Evolutionary conservation across 2,113 vertebrate species (phyloP).

Genomic region (Ibidorhyncha struthersii): DNA sequence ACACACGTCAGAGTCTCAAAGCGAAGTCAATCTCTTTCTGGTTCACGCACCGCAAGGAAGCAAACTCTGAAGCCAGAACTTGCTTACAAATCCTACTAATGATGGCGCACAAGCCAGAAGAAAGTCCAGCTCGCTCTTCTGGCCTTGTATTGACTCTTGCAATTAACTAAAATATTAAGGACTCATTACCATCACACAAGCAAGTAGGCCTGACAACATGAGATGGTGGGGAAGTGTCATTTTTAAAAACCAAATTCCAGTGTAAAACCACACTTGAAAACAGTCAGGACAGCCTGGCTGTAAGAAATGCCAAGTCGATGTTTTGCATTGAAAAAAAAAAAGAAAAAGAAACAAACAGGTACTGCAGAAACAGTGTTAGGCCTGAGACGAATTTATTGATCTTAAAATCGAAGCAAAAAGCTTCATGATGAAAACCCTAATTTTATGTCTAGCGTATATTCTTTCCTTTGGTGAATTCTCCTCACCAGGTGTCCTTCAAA

Average conservation of each 20-base stretch:
- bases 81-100: not conserved
- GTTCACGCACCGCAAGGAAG: not conserved
- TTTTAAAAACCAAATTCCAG: not conserved
- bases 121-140: not conserved
- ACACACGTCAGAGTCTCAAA: not conserved
- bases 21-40: not conserved
- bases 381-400: not conserved
- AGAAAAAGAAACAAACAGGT: not conserved
- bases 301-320: not conserved
- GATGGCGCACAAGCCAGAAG: not conserved
- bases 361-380: not conserved
- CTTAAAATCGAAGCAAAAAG: not conserved
- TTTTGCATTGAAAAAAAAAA: not conserved
- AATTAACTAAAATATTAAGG: constrained; percentile 18
- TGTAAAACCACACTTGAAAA: not conserved
- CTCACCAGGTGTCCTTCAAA: not conserved
- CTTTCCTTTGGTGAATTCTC: not conserved
- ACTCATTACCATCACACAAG: not conserved
- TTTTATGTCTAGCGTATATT: not conserved
- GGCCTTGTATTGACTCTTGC: not conserved
- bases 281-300: not conserved
- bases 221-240: not conserved
- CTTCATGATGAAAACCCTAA: not conserved
- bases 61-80: not conserved
- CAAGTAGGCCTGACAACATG: not conserved